Evolutionary conservation across 35 echinoderm and acorn worm species (phyloP).

Genomic region (Stichopus chloronotus): DNA sequence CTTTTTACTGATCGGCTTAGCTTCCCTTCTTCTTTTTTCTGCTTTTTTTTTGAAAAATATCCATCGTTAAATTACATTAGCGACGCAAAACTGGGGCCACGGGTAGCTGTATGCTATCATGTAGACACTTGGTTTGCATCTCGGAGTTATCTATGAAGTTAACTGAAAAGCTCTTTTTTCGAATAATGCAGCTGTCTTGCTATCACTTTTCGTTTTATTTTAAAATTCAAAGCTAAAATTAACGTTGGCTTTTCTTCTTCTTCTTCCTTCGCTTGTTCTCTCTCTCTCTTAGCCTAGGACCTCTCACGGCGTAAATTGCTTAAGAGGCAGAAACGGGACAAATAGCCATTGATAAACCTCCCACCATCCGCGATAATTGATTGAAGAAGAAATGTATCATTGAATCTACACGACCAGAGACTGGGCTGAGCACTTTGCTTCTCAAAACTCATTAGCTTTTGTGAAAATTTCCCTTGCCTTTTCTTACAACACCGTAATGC

Average conservation of each 20-base stretch:
- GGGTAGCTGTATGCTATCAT: constrained; percentile 20
- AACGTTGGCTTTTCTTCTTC: neutral
- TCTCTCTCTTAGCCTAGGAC: constrained; percentile 3
- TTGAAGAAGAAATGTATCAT: constrained; percentile 39
- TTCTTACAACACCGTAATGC: constrained; percentile 39
- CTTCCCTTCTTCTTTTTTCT: too few relatives aligned
- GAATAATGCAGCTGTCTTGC: constrained; percentile 39
- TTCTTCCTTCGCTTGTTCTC: neutral
- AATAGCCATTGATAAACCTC: constrained; percentile 5
- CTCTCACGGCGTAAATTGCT: constrained; percentile 52
- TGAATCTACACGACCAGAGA: constrained; percentile 28
- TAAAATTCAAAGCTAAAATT: constrained; percentile 53
- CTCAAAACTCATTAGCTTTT: constrained; percentile 45
- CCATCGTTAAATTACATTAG: constrained; percentile 46
- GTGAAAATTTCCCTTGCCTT: neutral
- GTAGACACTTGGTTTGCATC: constrained; percentile 41
- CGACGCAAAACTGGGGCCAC: constrained; percentile 44
- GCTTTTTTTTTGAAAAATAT: constrained; percentile 1
- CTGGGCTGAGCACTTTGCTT: neutral
- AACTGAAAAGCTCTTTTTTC: constrained; percentile 50
- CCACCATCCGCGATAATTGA: constrained; percentile 37
- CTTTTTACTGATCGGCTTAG: neutral
- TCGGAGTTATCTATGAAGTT: constrained; percentile 25
- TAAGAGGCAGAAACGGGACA: constrained; percentile 42
- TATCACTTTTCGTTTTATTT: constrained; percentile 14